phyloP scores from a whole-genome alignment of 1,140 invertebrate species.

The Whitmania pigra region DNA sequence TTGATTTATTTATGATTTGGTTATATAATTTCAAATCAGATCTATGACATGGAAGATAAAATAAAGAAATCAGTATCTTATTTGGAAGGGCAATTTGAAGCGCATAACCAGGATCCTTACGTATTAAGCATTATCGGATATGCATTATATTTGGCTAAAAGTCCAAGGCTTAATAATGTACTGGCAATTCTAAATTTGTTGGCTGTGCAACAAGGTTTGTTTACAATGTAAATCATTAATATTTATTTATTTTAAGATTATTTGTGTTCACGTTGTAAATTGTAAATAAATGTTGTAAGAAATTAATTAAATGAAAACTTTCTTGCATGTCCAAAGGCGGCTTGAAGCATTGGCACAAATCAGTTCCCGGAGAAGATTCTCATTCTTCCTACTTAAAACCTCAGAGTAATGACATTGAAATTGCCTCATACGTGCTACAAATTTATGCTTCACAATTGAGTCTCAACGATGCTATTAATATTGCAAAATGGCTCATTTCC shows the following conservation, averaged over 20 bases:
- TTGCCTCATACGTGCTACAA: conserved; percentile 18
- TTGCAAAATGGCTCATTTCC: conserved; percentile 65
- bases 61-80: not conserved
- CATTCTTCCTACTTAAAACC: conserved; percentile 37
- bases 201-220: conserved; percentile 42
- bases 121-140: conserved; percentile 14
- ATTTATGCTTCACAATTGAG: not conserved
- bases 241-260: too few species aligned
- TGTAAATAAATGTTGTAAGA: too few species aligned
- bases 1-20: too few species aligned
- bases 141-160: conserved; percentile 52
- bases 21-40: not conserved
- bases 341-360: conserved; percentile 28
- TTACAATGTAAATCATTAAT: conserved; percentile 24
- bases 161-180: conserved; percentile 52
- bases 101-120: conserved; percentile 11
- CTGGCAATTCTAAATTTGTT: conserved; percentile 54
- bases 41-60: not conserved
- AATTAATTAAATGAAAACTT: too few species aligned
- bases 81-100: not conserved
- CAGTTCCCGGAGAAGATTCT: conserved; percentile 20
- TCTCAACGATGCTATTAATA: conserved; percentile 49
- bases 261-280: too few species aligned
- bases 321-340: conserved; percentile 38
- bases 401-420: conserved; percentile 47